phyloP scores from a whole-genome alignment of 2,888 invertebrate species.

The Piscicola geometra region DNA sequence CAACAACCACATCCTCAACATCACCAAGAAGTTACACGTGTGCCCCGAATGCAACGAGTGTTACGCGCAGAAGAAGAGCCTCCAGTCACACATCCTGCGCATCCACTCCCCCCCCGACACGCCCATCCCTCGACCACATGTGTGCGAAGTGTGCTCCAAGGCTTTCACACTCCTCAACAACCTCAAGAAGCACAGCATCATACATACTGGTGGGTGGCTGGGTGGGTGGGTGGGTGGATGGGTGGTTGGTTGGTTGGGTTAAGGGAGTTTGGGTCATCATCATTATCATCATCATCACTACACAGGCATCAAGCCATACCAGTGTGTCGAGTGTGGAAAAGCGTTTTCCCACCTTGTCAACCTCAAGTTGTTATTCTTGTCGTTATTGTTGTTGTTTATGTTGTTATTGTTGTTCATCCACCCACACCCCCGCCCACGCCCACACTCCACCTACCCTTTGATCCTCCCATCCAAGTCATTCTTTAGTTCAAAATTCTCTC shows the following conservation, averaged over 20 bases:
- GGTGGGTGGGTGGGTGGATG: too few species aligned
- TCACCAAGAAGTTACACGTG: slow-evolving; percentile 19
- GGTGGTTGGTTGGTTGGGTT: too few species aligned
- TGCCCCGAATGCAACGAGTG: slow-evolving; percentile 29
- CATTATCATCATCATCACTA: too few species aligned
- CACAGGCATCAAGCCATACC: slow-evolving; percentile 32
- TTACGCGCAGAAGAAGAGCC: slow-evolving; percentile 28
- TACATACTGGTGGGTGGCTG: slow-evolving; percentile 23
- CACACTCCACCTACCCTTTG: too few species aligned
- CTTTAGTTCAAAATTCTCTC: too few species aligned
- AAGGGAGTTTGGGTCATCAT: too few species aligned
- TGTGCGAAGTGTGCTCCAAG: slow-evolving; percentile 32
- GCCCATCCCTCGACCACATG: slow-evolving; percentile 33
- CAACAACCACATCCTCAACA: not conserved
- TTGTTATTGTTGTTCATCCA: too few species aligned
- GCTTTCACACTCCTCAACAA: slow-evolving; percentile 33
- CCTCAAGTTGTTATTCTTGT: slow-evolving; percentile 19
- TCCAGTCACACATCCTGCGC: slow-evolving; percentile 21
- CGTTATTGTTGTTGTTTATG: not conserved
- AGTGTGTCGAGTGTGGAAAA: slow-evolving; percentile 29
- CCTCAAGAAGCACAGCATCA: slow-evolving; percentile 36
- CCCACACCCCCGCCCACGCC: too few species aligned
- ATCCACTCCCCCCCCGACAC: slow-evolving; percentile 22
- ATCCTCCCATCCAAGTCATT: too few species aligned
- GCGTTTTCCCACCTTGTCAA: slow-evolving; percentile 33